phyloP scores from a whole-genome alignment of 2,113 vertebrate genomes.

The Mus spicilegus region DNA sequence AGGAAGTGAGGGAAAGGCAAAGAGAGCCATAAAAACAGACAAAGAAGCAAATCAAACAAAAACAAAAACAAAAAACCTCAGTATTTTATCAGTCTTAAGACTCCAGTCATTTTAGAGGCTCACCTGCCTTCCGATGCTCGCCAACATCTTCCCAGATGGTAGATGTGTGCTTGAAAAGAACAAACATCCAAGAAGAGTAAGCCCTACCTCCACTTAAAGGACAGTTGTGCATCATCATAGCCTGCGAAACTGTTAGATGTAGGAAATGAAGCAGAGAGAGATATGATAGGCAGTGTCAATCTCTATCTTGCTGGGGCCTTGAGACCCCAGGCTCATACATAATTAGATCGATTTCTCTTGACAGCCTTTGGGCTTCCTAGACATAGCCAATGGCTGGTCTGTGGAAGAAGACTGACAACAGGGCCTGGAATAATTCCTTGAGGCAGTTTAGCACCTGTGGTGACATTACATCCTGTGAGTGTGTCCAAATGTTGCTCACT shows the following conservation, averaged over 20 bases:
- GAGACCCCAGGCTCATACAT: not conserved
- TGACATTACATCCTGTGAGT: conserved; percentile 38
- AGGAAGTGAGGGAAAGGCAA: not conserved
- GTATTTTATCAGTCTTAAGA: not conserved
- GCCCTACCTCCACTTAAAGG: not conserved
- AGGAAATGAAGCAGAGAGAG: conserved; percentile 29
- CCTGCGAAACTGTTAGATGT: not conserved
- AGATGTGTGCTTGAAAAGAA: not conserved
- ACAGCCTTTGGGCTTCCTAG: not conserved
- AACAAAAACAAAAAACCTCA: no score
- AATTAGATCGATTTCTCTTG: conserved; percentile 43
- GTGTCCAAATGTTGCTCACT: not conserved
- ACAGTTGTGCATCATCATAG: not conserved
- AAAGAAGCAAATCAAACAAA: not conserved
- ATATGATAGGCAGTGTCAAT: conserved; percentile 35
- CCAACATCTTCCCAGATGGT: not conserved
- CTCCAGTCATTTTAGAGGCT: not conserved
- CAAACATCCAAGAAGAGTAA: conserved; percentile 19
- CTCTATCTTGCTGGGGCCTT: conserved; percentile 28
- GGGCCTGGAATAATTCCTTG: conserved; percentile 39
- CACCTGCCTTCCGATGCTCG: not conserved
- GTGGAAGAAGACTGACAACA: conserved; percentile 32
- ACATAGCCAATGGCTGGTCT: conserved; percentile 7
- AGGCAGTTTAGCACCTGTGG: conserved; percentile 35
- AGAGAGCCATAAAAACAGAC: not conserved